Base-by-base conservation (phyloP, 2,113 vertebrate genomes). In the Callocephalon fimbriatum region DNA sequence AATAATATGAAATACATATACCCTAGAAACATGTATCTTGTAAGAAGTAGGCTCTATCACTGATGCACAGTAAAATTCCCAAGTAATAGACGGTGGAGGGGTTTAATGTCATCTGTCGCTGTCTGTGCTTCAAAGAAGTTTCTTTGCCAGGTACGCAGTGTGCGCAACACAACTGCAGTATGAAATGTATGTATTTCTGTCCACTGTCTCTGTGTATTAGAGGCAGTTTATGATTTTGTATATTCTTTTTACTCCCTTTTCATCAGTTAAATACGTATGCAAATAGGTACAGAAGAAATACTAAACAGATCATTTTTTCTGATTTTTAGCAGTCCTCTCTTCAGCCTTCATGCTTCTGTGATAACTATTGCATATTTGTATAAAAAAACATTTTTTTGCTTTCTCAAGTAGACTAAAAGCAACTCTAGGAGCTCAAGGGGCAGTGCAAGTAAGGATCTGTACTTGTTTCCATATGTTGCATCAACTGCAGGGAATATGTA, bases 141-240 rank as follows among this genome's bases (percentile, higher is more conserved):
- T 47, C 38, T 77, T 35, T 90, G 19, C 88, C 32, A 79, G 48
- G 25, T 29, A 38, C 16, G 10, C 0, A 3, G 5, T 50, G 51
- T 48, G 27, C 5, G 17, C 16, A 47, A 19, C 71, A 16, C 4
- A 22, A 56, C 31, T 90, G 26, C 1, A 4, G 12, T 65, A 44
- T 50, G 32, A 79, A 48, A 38, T 44, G 12, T 7, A 11, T 32
- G 13, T 48, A 1, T 62, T 79, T 94, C 19, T 10, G 31, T 62
- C 15, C 35, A 3, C 20, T 82, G 9, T 82, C 40, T 31, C 12
- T n/a, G 48, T 59, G 54, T 63, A 2, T 25, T 31, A 15, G 26
- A 90, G 13, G 2, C 15, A n/a, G 1, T 14, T 22, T 63, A 26
- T 27, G 47, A 32, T 6, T 25, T 20, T 3, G 0, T 42, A 8